A percentile compares a stretch with the other conserved stretches of the same genome.
Evolutionary conservation across 2,888 invertebrate genomes (phyloP).

Genomic region (Entomobrya multifasciata): DNA sequence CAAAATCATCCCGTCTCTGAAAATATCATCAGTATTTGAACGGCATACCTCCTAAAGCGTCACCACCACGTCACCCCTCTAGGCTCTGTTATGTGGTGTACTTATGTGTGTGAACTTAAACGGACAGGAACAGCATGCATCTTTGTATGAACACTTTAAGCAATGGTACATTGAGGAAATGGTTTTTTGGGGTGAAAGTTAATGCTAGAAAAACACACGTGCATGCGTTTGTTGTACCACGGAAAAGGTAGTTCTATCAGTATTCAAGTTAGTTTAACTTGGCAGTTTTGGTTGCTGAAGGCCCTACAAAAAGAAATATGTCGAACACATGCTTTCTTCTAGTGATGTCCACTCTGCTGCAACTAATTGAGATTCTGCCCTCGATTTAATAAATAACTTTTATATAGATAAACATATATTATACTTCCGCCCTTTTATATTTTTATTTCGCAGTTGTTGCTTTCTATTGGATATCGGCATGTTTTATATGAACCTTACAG

Average conservation of each 20-base stretch:
- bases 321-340: slow-evolving; percentile 5
- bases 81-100: slow-evolving; percentile 4
- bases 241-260: not conserved
- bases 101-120: not conserved
- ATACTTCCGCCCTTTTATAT: not conserved
- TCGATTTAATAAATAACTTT: slow-evolving; percentile 57
- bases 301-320: slow-evolving; percentile 14
- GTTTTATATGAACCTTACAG: not conserved
- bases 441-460: slow-evolving; percentile 29
- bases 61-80: not conserved
- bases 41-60: not conserved
- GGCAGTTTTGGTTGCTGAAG: slow-evolving; percentile 6
- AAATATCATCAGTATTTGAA: slow-evolving; percentile 11
- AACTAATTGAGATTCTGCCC: slow-evolving; percentile 60
- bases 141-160: too few species aligned
- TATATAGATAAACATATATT: slow-evolving; percentile 21
- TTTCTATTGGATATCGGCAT: slow-evolving; percentile 11
- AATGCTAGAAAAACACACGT: slow-evolving; percentile 49
- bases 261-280: slow-evolving; percentile 6
- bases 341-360: slow-evolving; percentile 33
- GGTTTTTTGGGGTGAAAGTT: slow-evolving; percentile 40
- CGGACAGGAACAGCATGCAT: not conserved
- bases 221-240: not conserved
- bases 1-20: not conserved
- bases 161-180: too few species aligned